Evolutionary conservation across 2,888 invertebrate genomes (phyloP).

Genomic region (Ephialtes manifestator): DNA sequence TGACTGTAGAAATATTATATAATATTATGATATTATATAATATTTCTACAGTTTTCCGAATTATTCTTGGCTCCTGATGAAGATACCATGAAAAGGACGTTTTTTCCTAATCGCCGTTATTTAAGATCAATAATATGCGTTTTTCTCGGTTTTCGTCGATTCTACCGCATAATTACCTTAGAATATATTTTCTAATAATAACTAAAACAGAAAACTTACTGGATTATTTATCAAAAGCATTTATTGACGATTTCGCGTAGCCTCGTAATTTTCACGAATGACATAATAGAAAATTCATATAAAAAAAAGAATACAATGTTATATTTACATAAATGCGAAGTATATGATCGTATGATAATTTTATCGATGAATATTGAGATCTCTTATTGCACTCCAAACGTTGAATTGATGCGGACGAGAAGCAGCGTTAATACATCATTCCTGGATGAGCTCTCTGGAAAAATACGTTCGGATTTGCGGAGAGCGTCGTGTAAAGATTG

Average conservation of each 20-base stretch:
- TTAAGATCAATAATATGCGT: no score
- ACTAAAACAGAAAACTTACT: no score
- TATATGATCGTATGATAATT: constrained; percentile 41
- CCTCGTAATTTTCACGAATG: constrained; percentile 1
- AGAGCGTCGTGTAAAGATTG: constrained; percentile 94
- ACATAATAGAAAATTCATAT: constrained; percentile 16
- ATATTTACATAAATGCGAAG: constrained; percentile 59
- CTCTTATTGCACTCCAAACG: not conserved
- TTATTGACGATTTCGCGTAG: constrained; percentile 24
- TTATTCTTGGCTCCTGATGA: no score
- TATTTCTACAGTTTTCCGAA: no score
- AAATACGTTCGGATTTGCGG: constrained; percentile 96
- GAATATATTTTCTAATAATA: no score
- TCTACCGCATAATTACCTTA: no score
- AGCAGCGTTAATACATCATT: constrained; percentile 93
- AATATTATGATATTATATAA: no score
- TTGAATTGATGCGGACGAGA: not conserved
- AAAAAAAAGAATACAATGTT: constrained; percentile 48
- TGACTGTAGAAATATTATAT: no score
- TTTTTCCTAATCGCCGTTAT: no score
- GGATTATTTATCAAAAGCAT: constrained; percentile 4
- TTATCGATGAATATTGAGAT: constrained; percentile 45
- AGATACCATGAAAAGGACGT: no score
- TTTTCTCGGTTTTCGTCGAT: no score
- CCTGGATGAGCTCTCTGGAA: constrained; percentile 96